These are phyloP conservation scores for Eupithecia inturbata DNA, from an alignment of 2,888 invertebrate species.

Conservation along the genomic window DNA sequence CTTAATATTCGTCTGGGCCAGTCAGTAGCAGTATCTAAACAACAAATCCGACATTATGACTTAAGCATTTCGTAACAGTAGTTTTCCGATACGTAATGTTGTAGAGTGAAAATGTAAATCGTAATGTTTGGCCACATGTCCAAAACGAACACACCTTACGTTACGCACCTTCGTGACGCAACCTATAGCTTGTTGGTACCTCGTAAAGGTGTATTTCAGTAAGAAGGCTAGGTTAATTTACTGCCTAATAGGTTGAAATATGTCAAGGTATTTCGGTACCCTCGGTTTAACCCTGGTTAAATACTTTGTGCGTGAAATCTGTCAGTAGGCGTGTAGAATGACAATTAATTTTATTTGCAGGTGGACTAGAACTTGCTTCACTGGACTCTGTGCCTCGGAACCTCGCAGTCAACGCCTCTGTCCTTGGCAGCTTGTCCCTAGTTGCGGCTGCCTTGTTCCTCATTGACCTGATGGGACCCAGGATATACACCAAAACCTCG, in stretches of 20 bases:
- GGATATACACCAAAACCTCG: constrained; percentile 73
- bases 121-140: constrained; percentile 29
- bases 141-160: constrained; percentile 24
- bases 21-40: not conserved
- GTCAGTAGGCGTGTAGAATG: not conserved
- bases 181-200: constrained; percentile 9
- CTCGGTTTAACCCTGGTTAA: not conserved
- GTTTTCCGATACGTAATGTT: constrained; percentile 22
- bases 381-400: constrained; percentile 88
- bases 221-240: constrained; percentile 13
- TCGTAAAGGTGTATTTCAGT: constrained; percentile 13
- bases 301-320: constrained; percentile 6
- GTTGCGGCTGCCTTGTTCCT: constrained; percentile 88
- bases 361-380: constrained; percentile 88
- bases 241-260: constrained; percentile 12
- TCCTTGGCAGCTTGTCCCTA: constrained; percentile 87
- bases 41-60: not conserved
- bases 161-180: constrained; percentile 31
- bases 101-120: constrained; percentile 26
- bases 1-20: not conserved
- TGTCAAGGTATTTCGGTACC: constrained; percentile 24
- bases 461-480: constrained; percentile 86
- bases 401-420: constrained; percentile 88
- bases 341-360: constrained; percentile 59
- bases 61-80: constrained; percentile 17